Conservation (phyloP, 1,140 invertebrate genomes). For the Drosophila arawakana region DNA sequence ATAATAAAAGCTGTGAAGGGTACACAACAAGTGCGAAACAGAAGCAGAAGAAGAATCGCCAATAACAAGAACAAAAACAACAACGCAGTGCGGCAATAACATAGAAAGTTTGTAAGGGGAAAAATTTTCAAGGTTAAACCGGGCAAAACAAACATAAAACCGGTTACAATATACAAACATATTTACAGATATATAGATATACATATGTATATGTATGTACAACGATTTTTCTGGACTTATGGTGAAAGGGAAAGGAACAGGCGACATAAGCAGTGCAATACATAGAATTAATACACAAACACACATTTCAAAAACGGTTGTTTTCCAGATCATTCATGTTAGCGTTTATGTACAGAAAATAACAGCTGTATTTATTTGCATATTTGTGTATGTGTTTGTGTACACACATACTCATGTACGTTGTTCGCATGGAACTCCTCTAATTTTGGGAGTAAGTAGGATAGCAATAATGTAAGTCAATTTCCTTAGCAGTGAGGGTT, state of each 20-base stretch:
- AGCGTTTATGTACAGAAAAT: background rate
- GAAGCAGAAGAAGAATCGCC: slow-evolving; percentile 21
- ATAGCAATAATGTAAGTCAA: slow-evolving; percentile 26
- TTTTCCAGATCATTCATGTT: too few relatives aligned
- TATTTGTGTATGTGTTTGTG: background rate
- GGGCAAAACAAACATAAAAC: slow-evolving; percentile 83
- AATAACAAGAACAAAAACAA: slow-evolving; percentile 30
- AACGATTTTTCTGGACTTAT: background rate
- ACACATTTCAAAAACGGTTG: too few relatives aligned
- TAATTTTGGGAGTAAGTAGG: slow-evolving; percentile 17
- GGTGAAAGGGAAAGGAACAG: slow-evolving; percentile 29
- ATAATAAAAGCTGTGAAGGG: slow-evolving; percentile 1
- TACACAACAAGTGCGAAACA: slow-evolving; percentile 75
- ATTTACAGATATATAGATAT: slow-evolving; percentile 1
- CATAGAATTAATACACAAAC: too few relatives aligned
- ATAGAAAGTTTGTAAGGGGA: slow-evolving; percentile 76
- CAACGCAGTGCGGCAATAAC: slow-evolving; percentile 64
- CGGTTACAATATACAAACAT: slow-evolving; percentile 68
- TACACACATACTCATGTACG: too few relatives aligned
- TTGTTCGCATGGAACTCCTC: slow-evolving; percentile 19
- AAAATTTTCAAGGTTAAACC: slow-evolving; percentile 80
- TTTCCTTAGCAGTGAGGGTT: slow-evolving; percentile 29
- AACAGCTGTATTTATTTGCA: slow-evolving; percentile 5
- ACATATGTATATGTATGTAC: slow-evolving; percentile 5
- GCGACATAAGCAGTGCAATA: slow-evolving; percentile 37